Base-by-base conservation (phyloP, 2,113 vertebrate genomes). In the Hippocampus zosterae region DNA sequence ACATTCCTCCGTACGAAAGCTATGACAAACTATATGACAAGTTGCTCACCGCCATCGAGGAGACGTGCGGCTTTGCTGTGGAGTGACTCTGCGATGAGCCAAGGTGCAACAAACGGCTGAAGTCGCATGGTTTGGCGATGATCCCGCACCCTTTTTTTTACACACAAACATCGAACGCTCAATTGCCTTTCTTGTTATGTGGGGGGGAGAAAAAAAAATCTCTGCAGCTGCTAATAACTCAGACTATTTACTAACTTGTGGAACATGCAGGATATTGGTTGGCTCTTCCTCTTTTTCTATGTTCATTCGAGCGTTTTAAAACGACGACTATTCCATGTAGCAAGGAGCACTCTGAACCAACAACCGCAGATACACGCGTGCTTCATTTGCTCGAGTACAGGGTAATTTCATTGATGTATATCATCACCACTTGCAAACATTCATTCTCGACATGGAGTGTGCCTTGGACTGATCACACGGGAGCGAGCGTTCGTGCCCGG, bases 1-100 rank as follows among this genome's bases (percentile, higher is more conserved):
- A 99, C 95, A 98, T 99, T 94, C 97, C 97, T 66, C 95, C 95
- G 0, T 99, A 99, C 8, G 97, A 99, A 88, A 93, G 88, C 85
- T 98, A 98, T 19, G 97, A 99, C 79, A 98, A 98, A 91, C 93
- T 99, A 12, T 97, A 97, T 70, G 97, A 99, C 91, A 99, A 99
- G 94, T 91, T 99, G 91, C 95, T 99, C 89, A 99, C 97, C 10
- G 97, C 97, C 93, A 98, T 99, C 56, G 97, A 99, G 90, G 97
- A 99, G 89, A 99, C 97, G 2, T 99, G 97, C 71, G 97, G 97
- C 78, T 99, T 99, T 68, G 96, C 96, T 75, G 97, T 99, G 85
- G 97, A 99, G 91, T 98, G 94, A 96, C 23, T 12, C 48, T 0
- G 29, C 0, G 21, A 18, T 0, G 29, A 25, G 8, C 48, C 60